Conservation (phyloP, 2,888 invertebrate species). For the Periphyllus acericola region DNA sequence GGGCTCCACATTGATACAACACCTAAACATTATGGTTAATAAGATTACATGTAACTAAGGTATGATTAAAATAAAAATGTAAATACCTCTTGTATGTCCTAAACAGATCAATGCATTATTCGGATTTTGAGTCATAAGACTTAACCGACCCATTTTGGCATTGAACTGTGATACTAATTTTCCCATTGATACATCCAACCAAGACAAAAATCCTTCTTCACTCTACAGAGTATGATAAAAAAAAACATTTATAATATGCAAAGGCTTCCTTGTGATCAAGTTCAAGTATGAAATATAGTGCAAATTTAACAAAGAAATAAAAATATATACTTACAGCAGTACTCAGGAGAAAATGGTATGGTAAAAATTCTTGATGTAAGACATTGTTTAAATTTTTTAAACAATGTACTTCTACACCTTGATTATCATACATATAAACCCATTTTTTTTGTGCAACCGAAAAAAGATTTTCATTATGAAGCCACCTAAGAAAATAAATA, state of each 20-base stretch:
- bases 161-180: constrained; percentile 83
- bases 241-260: background rate
- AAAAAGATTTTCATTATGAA: constrained; percentile 96
- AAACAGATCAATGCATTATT: constrained; percentile 89
- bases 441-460: constrained; percentile 97
- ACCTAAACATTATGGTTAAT: constrained; percentile 68
- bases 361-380: constrained; percentile 89
- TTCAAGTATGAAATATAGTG: background rate
- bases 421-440: constrained; percentile 96
- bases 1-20: constrained; percentile 97
- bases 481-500: constrained; percentile 73
- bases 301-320: background rate
- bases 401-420: constrained; percentile 97
- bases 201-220: constrained; percentile 82
- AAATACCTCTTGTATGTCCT: constrained; percentile 83
- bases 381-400: constrained; percentile 85
- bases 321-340: constrained; percentile 74
- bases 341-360: constrained; percentile 95
- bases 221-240: constrained; percentile 69
- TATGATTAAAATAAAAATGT: background rate
- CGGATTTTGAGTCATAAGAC: constrained; percentile 92
- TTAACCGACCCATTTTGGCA: constrained; percentile 81
- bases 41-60: background rate
- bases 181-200: constrained; percentile 95
- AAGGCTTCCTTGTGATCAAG: no score